Percentiles rank a stretch among this genome's conserved stretches.
phyloP scores from a whole-genome alignment of 2,888 invertebrate genomes.

The Lithophane leautieri region DNA sequence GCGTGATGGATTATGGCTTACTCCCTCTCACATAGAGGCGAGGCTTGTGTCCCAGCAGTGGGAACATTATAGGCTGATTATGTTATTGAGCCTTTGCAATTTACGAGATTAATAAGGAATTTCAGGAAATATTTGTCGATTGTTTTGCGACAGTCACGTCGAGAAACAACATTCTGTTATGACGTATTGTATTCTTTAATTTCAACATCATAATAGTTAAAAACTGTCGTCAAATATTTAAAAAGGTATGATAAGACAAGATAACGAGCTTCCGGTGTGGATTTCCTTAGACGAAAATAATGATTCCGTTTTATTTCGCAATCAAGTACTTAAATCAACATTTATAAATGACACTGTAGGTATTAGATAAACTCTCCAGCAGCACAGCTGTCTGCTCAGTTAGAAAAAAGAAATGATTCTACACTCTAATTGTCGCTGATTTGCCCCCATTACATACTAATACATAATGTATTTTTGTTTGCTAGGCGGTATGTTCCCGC shows the following conservation, averaged over 20 bases:
- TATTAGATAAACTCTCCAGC: constrained; percentile 2
- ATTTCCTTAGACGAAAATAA: constrained; percentile 2
- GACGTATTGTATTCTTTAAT: neutral
- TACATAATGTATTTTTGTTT: constrained; percentile 23
- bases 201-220: neutral
- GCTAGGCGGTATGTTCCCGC: constrained; percentile 93
- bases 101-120: neutral
- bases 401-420: too few relatives aligned
- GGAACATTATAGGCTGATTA: too few relatives aligned
- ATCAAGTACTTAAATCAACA: neutral
- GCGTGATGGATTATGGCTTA: too few relatives aligned
- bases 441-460: neutral
- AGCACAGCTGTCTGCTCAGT: too few relatives aligned
- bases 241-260: constrained; percentile 22
- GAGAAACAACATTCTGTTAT: constrained; percentile 14
- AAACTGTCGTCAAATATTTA: constrained; percentile 32
- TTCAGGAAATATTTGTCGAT: neutral
- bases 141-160: neutral
- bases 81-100: too few relatives aligned
- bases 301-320: neutral
- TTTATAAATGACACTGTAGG: neutral
- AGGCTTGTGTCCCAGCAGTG: too few relatives aligned
- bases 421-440: neutral
- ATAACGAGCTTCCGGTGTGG: constrained; percentile 19
- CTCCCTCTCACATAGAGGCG: too few relatives aligned